Base-by-base conservation (phyloP, 2,113 vertebrate species). In the Scortum barcoo region DNA sequence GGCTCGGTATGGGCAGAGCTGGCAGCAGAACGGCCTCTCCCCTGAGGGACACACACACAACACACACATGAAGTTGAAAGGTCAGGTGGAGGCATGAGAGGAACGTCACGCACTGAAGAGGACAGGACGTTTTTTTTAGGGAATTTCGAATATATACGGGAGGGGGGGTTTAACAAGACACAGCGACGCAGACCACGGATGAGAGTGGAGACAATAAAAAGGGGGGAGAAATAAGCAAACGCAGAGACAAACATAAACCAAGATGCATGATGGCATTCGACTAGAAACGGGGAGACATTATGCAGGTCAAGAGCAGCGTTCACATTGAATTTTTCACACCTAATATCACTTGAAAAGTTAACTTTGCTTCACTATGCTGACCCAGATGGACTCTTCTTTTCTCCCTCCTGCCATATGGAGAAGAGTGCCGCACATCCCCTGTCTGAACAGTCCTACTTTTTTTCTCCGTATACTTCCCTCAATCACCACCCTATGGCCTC, bases 1-100 rank as follows among this genome's bases (percentile, higher is more conserved):
- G 93, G 97, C 95, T 96, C 96, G 89, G 94, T 96, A 92, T 94
- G 97, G 95, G 92, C 87, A 85, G 95, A 85, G 89, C 95, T 95
- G n/a, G 94, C 80, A 84, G 92, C 88, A 87, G 92, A 93, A 94
- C 85, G 93, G 93, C 92, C 93, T 94, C 91, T 94, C 93, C 88
- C 94, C 94, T 94, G 87, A 36, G 26, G 57, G 84, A 72, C 72
- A 90, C 56, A 86, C 79, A 90, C 72, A 84, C 62, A 77, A 83
- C 36, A 76, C 75, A 90, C 63, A 80, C 56, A 72, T 54, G 7
- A 70, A 51, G 66, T n/a, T 61, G 4, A 81, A 71, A 72, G 84
- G 72, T 87, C 72, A 81, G 56, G 38, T 6, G n/a, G 60, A 33
- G 26, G 56, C 24, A 38, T 63, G 53, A 73, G 24, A 50, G 30